Conservation (phyloP, 2,113 vertebrate genomes). For the Callorhinus ursinus region DNA sequence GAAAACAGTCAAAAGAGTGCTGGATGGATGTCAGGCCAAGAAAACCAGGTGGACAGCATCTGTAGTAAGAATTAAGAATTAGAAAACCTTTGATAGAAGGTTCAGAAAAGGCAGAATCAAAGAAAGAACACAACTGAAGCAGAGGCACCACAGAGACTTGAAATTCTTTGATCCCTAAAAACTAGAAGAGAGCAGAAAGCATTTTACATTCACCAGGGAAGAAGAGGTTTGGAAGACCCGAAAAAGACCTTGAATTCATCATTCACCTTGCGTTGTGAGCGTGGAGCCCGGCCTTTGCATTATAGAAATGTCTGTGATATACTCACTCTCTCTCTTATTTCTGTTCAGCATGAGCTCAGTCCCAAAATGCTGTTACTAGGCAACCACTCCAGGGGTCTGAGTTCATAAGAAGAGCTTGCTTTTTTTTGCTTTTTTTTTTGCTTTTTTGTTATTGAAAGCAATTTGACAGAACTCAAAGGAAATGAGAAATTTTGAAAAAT, state of each 20-base stretch:
- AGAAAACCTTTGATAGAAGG: conserved; percentile 47
- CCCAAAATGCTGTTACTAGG: conserved; percentile 75
- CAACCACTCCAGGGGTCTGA: conserved; percentile 52
- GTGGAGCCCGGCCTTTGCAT: background rate
- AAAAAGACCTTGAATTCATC: conserved; percentile 47
- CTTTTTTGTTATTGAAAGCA: conserved; percentile 25
- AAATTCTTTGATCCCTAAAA: conserved; percentile 58
- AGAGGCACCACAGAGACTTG: conserved; percentile 19
- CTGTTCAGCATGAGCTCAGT: conserved; percentile 17
- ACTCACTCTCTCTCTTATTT: background rate
- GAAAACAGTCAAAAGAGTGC: background rate
- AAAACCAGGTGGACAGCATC: background rate
- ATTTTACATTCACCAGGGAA: conserved; percentile 34
- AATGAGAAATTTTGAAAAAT: conserved; percentile 65
- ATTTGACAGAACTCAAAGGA: conserved; percentile 66
- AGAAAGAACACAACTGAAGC: background rate
- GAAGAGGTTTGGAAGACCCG: conserved; percentile 24
- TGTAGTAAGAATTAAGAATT: conserved; percentile 49
- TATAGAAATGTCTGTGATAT: conserved; percentile 47
- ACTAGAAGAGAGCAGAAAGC: conserved; percentile 15
- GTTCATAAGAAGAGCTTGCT: conserved; percentile 40
- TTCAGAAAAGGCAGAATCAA: conserved; percentile 51
- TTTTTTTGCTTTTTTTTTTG: background rate
- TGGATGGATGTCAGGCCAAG: background rate
- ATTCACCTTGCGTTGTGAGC: background rate